These are phyloP conservation scores for Larimichthys polyactis DNA, from an alignment of 2,113 vertebrate species.

Conservation along the genomic window DNA sequence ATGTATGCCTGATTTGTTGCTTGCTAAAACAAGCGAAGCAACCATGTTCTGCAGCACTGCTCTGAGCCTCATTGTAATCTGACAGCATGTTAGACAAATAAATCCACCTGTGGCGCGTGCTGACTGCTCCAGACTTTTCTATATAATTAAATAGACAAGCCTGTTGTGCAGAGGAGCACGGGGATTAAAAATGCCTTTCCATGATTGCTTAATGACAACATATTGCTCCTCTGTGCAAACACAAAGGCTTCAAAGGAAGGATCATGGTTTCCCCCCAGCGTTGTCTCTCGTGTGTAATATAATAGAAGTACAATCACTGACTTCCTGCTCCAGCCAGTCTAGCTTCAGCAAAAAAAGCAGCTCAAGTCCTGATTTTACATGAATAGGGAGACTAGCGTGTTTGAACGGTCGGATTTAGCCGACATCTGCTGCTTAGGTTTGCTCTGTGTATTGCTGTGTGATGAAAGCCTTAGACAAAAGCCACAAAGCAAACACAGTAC, in stretches of 20 bases:
- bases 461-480: conserved; percentile 90
- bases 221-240: conserved; percentile 66
- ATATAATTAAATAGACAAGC: conserved; percentile 48
- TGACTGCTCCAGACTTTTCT: neutral
- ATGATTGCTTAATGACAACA: conserved; percentile 59
- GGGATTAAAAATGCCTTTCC: conserved; percentile 62
- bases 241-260: conserved; percentile 69
- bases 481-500: conserved; percentile 74
- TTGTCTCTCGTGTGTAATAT: conserved; percentile 39
- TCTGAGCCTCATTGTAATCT: conserved; percentile 20
- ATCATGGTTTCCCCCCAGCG: conserved; percentile 43
- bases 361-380: conserved; percentile 83
- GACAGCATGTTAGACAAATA: conserved; percentile 20
- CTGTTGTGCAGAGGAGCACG: conserved; percentile 24
- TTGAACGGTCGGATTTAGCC: conserved; percentile 87
- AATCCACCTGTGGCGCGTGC: conserved; percentile 7
- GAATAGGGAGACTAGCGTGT: conserved; percentile 75
- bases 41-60: neutral
- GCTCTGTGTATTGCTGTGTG: conserved; percentile 86
- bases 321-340: conserved; percentile 65
- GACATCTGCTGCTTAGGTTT: conserved; percentile 80
- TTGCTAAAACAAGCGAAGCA: neutral
- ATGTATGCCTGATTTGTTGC: neutral
- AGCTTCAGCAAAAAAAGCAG: conserved; percentile 45
- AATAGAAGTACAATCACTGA: conserved; percentile 76